Conservation (phyloP, 2,888 invertebrate species). For the Caenorhabditis angaria region DNA sequence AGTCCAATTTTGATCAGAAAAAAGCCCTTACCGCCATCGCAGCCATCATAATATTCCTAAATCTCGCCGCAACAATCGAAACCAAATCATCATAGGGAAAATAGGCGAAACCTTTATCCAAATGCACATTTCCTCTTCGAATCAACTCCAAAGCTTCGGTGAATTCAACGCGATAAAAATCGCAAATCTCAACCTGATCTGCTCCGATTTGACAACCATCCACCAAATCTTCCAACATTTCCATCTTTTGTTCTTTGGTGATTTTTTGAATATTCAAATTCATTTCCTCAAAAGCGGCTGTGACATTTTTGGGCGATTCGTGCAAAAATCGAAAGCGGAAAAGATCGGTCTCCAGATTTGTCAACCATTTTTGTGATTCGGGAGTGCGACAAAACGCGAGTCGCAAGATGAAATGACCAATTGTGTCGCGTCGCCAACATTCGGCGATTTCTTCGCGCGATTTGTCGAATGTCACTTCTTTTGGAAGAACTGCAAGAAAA, state of each 20-base stretch:
- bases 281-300: constrained; percentile 44
- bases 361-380: constrained; percentile 87
- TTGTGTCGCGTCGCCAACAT: constrained; percentile 78
- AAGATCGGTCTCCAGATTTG: constrained; percentile 86
- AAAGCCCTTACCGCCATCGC: constrained; percentile 77
- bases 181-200: neutral
- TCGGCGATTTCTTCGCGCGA: constrained; percentile 9
- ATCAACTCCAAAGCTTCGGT: constrained; percentile 87
- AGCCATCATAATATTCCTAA: constrained; percentile 80
- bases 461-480: neutral
- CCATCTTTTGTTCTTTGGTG: constrained; percentile 12
- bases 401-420: constrained; percentile 91
- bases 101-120: constrained; percentile 86
- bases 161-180: constrained; percentile 76
- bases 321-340: constrained; percentile 72
- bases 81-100: constrained; percentile 86
- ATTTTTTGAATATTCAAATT: constrained; percentile 64
- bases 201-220: constrained; percentile 1
- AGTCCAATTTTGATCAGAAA: neutral
- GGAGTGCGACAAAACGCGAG: constrained; percentile 86
- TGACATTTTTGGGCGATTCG: constrained; percentile 15
- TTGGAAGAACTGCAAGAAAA: constrained; percentile 17
- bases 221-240: constrained; percentile 17
- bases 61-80: constrained; percentile 83
- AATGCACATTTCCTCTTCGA: constrained; percentile 81